Evolutionary conservation across 2,113 vertebrate genomes (phyloP).

Genomic region (Leptobrachium leishanense): DNA sequence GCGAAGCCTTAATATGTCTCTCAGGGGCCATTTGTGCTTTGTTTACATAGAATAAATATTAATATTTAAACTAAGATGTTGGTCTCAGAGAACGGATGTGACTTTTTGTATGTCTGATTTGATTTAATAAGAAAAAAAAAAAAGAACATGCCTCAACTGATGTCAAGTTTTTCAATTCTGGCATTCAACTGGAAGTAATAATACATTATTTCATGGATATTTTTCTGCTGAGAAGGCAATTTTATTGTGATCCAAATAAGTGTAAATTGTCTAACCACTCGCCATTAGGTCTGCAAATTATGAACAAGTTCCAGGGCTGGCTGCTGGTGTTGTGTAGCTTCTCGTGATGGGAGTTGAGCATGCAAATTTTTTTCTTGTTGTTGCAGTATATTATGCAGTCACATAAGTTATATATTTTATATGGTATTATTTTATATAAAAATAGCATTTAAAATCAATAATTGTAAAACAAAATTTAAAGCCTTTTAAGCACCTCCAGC

Average conservation of each 20-base stretch:
- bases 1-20: constrained; percentile 51
- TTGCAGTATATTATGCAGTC: no score
- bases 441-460: no score
- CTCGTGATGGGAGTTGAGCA: no score
- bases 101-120: constrained; percentile 10
- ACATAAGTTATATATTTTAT: no score
- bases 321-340: no score
- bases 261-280: no score
- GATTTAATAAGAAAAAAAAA: neutral
- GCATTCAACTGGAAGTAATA: neutral
- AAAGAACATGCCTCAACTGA: neutral
- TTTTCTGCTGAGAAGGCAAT: neutral
- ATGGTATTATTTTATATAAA: no score
- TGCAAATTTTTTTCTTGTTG: no score
- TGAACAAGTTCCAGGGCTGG: no score
- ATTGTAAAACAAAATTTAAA: no score
- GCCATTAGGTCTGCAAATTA: no score
- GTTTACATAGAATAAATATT: neutral
- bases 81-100: neutral
- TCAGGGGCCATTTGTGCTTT: constrained; percentile 47
- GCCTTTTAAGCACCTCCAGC: no score
- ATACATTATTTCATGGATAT: neutral
- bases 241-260: neutral
- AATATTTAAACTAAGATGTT: constrained; percentile 1
- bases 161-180: neutral